Conservation (phyloP, 2,113 vertebrate genomes). For the Struthio camelus region DNA sequence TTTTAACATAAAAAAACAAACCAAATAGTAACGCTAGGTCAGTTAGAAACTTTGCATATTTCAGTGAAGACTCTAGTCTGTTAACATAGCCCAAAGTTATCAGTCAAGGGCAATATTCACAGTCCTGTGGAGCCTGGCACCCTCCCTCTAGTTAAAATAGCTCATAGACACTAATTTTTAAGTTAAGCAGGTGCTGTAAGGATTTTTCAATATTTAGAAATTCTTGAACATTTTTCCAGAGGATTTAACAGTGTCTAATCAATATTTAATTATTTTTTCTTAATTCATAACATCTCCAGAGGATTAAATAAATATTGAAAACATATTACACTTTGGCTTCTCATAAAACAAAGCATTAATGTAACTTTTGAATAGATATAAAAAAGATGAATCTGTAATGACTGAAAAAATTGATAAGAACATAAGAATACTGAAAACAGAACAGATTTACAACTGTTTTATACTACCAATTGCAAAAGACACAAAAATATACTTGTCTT, state of each 20-base stretch:
- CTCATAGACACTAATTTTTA: not conserved
- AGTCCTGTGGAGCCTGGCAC: not conserved
- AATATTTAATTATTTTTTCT: not conserved
- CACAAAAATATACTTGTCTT: not conserved
- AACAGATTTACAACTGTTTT: not conserved
- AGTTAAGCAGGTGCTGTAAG: not conserved
- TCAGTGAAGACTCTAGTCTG: not conserved
- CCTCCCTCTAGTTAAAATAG: not conserved
- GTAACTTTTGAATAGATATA: not conserved
- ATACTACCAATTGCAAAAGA: not conserved
- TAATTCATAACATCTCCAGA: not conserved
- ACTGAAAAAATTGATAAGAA: not conserved
- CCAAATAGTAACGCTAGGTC: not conserved
- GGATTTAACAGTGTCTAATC: not conserved
- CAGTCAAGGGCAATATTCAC: not conserved
- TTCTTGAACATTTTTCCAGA: not conserved
- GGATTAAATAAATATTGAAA: not conserved
- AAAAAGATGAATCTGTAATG: not conserved
- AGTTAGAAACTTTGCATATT: not conserved
- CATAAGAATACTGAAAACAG: not conserved
- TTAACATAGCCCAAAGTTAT: not conserved
- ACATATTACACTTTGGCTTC: not conserved
- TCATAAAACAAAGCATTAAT: not conserved
- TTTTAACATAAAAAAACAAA: not conserved
- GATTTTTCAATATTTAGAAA: not conserved